These are phyloP conservation scores for Enteromius trimaculatus DNA, from an alignment of 2,797 vertebrate genomes.

Conservation along the genomic window DNA sequence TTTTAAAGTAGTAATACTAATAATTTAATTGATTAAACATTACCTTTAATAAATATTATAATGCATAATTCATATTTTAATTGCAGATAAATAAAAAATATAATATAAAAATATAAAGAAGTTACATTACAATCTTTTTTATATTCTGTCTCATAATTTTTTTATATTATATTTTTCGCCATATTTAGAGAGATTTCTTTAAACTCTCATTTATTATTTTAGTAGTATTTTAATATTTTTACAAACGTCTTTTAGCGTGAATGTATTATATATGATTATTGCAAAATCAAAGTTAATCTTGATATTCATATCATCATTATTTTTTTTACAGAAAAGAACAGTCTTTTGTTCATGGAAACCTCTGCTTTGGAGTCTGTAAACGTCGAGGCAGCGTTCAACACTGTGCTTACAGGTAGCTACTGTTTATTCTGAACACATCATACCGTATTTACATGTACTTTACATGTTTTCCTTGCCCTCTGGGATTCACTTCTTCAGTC, in stretches of 20 bases:
- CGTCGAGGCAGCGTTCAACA: slow-evolving; percentile 79
- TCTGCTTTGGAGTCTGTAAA: slow-evolving; percentile 81
- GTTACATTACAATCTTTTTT: neutral
- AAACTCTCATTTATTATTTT: too few species aligned
- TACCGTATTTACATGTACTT: slow-evolving; percentile 19
- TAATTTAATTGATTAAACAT: neutral
- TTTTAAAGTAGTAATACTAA: neutral
- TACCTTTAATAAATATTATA: neutral
- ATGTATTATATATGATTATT: neutral
- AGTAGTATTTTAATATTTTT: too few species aligned
- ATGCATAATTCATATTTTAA: neutral
- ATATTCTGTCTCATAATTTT: neutral
- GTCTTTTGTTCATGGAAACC: slow-evolving; percentile 79
- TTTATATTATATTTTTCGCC: neutral
- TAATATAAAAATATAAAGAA: too few species aligned
- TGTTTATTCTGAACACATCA: slow-evolving; percentile 49
- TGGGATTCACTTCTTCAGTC: neutral
- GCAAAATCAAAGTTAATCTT: neutral
- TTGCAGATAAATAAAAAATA: neutral
- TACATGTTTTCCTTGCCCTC: neutral
- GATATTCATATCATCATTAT: neutral
- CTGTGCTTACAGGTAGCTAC: slow-evolving; percentile 73
- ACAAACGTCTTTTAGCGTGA: neutral
- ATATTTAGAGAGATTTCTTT: neutral
- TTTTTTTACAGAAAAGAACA: slow-evolving; percentile 71